Base-by-base conservation (phyloP, 2,888 invertebrate genomes). In the Lordiphosa fenestrarum region DNA sequence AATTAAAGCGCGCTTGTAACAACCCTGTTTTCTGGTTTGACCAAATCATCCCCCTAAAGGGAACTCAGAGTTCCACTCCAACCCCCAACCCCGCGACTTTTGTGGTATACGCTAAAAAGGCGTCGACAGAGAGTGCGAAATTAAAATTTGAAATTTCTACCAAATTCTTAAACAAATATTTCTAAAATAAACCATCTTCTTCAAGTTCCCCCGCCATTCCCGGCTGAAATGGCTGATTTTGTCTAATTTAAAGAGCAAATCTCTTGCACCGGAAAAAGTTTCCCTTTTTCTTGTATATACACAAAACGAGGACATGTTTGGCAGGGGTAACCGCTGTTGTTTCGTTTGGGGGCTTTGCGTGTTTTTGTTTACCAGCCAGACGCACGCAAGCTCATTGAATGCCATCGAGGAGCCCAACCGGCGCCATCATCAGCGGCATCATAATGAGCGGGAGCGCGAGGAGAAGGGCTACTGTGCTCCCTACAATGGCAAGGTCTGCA, bases 401-500 rank as follows among this genome's bases (percentile, higher is more conserved):
- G 78, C 73, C 71, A 84, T 84, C 55, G 84, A 87, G 62, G 76
- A 76, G 52, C 69, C 76, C 47, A 54, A 58, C 7, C 60, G 71
- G 13, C 72, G 75, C 39, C 86, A 84, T 54, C 81, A 83, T 33
- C 85, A 84, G 58, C 78, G 78, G 4, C 73, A 85, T 66, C 80
- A 69, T 6, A 52, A 53, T 12, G 73, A 76, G 5, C 47, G 55
- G 12, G 84, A 88, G 41, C 25, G 25, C 10, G 84, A 88, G 39
- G 89, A 89, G 62, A 86, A 85, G 57, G 95, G 96, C 60, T 95
- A 95, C 89, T 97, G 97, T 91, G 95, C 94, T 53, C 94, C 94
- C 36, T 97, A 97, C 89, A 94, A 93, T 91, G 97, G 97, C 53
- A 93, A 94, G 87, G 92, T 95, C 73, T 96, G 96, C 88, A 93